Evolutionary conservation across 2,113 vertebrate species (phyloP).

Genomic region (Anarrhichthys ocellatus): DNA sequence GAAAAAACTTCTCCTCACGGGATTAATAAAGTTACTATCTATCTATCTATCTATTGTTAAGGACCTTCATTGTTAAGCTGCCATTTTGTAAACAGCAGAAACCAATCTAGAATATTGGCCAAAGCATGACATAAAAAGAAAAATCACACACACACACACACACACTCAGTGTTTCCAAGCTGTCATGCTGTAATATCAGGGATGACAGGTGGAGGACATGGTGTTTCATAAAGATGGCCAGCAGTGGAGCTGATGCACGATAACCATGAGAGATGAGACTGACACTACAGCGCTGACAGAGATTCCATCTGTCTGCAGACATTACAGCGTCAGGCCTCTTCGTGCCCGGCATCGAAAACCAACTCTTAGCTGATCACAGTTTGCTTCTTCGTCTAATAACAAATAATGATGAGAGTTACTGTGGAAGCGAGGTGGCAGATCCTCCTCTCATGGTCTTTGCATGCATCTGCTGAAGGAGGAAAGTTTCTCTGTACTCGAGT

Average conservation of each 20-base stretch:
- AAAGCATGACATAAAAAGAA: background rate
- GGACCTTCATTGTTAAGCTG: background rate
- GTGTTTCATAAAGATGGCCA: conserved; percentile 39
- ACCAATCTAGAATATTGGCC: background rate
- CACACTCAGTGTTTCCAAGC: background rate
- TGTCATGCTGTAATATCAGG: conserved; percentile 15
- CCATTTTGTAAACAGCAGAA: background rate
- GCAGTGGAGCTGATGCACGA: background rate
- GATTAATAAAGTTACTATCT: too few species aligned
- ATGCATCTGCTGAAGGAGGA: background rate
- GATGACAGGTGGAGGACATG: conserved; percentile 26
- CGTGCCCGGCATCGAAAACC: background rate
- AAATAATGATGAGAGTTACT: background rate
- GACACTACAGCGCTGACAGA: background rate
- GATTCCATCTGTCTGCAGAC: background rate
- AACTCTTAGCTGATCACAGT: background rate
- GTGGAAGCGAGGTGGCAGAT: background rate
- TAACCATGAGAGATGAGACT: background rate
- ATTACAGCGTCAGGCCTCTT: background rate
- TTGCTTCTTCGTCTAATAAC: background rate
- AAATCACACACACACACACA: background rate
- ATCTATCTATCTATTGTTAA: background rate
- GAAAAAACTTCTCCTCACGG: too few species aligned
- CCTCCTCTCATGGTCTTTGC: background rate
- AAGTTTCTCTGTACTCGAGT: background rate